phyloP scores from a whole-genome alignment of 2,113 vertebrate species.

The Anser cygnoides region DNA sequence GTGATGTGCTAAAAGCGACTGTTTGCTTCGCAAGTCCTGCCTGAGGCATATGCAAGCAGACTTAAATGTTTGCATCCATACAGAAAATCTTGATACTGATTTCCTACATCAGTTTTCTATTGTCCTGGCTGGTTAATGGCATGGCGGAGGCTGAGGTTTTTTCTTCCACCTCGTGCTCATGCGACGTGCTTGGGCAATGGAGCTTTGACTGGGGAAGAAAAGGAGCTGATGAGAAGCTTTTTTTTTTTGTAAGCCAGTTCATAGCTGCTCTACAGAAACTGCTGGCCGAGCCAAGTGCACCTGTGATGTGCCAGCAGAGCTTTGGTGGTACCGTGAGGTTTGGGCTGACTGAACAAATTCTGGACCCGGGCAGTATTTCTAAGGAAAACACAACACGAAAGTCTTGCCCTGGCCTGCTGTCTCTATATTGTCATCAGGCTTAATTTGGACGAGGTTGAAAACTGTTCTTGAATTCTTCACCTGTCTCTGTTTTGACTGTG shows the following conservation, averaged over 20 bases:
- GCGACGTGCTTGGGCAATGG: not conserved
- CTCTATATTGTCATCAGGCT: not conserved
- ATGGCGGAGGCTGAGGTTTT: not conserved
- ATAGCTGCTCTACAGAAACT: not conserved
- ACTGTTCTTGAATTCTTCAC: not conserved
- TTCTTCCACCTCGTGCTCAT: not conserved
- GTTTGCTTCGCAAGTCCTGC: not conserved
- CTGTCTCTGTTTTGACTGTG: not conserved
- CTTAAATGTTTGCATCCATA: not conserved
- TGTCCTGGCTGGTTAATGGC: not conserved
- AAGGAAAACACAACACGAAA: not conserved
- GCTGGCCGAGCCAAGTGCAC: not conserved
- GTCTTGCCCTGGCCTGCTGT: not conserved
- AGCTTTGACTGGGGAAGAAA: rapidly evolving
- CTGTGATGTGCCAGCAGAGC: not conserved
- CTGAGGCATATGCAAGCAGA: not conserved
- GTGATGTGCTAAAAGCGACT: not conserved
- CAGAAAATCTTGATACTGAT: not conserved
- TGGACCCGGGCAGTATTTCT: not conserved
- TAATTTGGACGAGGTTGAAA: not conserved
- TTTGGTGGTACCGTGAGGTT: not conserved
- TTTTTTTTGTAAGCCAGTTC: too few relatives aligned
- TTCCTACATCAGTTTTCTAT: not conserved
- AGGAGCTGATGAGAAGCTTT: not conserved
- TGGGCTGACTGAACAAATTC: not conserved